phyloP scores from a whole-genome alignment of 2,113 vertebrate genomes.

The Rynchops niger region DNA sequence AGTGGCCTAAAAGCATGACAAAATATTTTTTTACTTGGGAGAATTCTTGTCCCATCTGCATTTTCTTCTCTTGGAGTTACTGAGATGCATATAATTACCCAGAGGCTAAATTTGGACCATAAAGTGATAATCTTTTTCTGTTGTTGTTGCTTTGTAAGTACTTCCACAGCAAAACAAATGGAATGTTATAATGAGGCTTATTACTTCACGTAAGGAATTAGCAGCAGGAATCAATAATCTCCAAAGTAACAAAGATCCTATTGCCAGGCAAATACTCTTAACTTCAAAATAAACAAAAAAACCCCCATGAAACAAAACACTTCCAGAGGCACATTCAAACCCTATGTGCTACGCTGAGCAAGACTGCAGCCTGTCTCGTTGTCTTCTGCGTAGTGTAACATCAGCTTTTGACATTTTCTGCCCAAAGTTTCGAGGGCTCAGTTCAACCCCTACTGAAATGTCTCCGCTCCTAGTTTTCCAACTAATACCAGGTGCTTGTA shows the following conservation, averaged over 20 bases:
- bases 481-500: background rate
- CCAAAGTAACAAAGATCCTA: conserved; percentile 41
- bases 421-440: background rate
- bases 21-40: background rate
- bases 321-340: background rate
- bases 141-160: background rate
- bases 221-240: conserved; percentile 49
- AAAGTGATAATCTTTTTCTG: background rate
- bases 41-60: background rate
- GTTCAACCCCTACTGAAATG: background rate
- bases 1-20: background rate
- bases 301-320: background rate
- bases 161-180: conserved; percentile 43
- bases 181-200: conserved; percentile 43
- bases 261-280: conserved; percentile 35
- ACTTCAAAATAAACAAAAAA: conserved; percentile 6
- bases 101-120: conserved; percentile 14
- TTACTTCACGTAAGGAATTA: conserved; percentile 32
- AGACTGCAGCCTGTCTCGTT: background rate
- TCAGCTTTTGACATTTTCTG: background rate
- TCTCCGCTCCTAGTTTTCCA: background rate
- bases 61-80: background rate
- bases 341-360: background rate
- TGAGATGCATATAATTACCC: background rate
- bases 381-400: background rate